These are phyloP conservation scores for Labeo calbasu DNA, from an alignment of 2,797 vertebrate species.

Conservation along the genomic window DNA sequence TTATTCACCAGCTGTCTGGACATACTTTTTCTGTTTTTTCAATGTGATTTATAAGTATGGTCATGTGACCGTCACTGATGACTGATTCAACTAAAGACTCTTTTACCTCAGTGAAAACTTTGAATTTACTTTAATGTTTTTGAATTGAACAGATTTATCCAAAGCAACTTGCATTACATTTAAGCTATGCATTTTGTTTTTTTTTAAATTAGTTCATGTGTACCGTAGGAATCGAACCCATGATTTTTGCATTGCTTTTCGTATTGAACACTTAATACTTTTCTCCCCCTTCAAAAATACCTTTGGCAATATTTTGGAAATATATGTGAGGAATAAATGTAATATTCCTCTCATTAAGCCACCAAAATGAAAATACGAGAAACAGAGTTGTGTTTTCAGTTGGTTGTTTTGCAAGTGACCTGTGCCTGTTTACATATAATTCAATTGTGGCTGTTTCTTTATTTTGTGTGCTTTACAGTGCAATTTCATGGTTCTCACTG, in stretches of 20 bases:
- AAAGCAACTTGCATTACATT: neutral
- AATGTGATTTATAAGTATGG: neutral
- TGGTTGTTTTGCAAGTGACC: neutral
- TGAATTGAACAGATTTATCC: neutral
- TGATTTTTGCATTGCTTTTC: neutral
- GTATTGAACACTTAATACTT: too few relatives aligned
- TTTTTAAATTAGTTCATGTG: neutral
- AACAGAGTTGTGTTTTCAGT: neutral
- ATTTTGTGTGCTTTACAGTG: neutral
- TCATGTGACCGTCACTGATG: neutral
- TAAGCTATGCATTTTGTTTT: neutral
- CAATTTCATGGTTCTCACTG: neutral
- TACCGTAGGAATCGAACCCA: neutral
- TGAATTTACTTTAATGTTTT: neutral
- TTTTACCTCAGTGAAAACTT: neutral
- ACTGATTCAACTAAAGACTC: neutral
- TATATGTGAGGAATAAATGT: too few relatives aligned
- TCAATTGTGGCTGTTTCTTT: neutral
- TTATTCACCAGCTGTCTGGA: constrained; percentile 12
- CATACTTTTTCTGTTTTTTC: neutral
- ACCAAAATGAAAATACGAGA: neutral
- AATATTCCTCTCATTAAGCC: too few relatives aligned
- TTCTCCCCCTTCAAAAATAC: too few relatives aligned
- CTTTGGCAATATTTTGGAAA: too few relatives aligned
- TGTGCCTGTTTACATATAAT: neutral